Base-by-base conservation (phyloP, 2,888 invertebrate genomes). In the Bimastos eiseni region DNA sequence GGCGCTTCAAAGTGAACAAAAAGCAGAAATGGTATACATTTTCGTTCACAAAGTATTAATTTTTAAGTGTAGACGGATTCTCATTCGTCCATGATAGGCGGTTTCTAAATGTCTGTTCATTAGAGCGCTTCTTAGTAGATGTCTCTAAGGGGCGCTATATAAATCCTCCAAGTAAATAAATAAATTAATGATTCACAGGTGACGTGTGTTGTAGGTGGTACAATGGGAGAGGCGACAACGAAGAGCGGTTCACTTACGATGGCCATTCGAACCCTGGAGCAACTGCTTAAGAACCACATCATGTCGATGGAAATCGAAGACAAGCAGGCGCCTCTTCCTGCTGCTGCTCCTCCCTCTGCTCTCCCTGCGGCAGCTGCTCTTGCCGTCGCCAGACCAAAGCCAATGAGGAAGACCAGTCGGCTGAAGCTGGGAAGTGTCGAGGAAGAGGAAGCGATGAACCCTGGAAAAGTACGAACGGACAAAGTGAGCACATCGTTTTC, bases 271-370 rank as follows among this genome's bases (percentile, higher is more conserved):
- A 84, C 90, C 41, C 83, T 91, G 41, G 90, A 91, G 30, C 34
- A 89, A 36, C 41, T 91, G 89, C 89, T 91, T 36, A 91, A 89
- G 36, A 91, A 83, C 55, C 90, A 90, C 90, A 89, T 91, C 38
- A 49, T 83, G 24, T 49, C 86, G 30, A 88, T 89, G 41, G 90
- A 91, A 41, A 70, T 34, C 33, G 55, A 41, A 36, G 55, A 83
- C 34, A 37, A 83, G 30, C 41, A 84, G 83, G 19, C 37, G 37
- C 33, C 70, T 36, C 90, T 55, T 38, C 37, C 44, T 38, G 30
- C 55, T 33, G 4, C 83, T 19, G 0, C 21, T 36, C 21, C 83
- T 88, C 86, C 36, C 41, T 19, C 34, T 19, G 83, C 44, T n/a
- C 36, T 33, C n/a, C 36, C 49, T n/a, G 11, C 70, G 36, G 30